Percentiles rank a stretch among this genome's conserved stretches.
phyloP scores from a whole-genome alignment of 1,140 invertebrate genomes.

The Vollenhovia emeryi region DNA sequence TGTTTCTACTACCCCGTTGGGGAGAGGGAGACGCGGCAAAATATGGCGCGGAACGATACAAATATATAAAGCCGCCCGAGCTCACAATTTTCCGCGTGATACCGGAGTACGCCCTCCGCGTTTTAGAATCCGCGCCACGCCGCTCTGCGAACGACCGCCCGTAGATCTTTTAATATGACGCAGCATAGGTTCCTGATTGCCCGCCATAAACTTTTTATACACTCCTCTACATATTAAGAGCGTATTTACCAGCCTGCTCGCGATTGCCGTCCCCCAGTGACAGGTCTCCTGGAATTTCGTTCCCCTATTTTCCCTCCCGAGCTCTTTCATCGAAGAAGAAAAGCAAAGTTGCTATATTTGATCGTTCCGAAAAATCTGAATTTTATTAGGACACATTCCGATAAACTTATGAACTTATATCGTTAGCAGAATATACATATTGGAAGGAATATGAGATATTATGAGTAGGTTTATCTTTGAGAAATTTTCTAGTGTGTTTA shows the following conservation, averaged over 20 bases:
- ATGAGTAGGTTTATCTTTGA: no score
- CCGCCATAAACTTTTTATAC: conserved; percentile 70
- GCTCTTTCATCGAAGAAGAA: not conserved
- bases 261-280: not conserved
- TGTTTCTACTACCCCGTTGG: not conserved
- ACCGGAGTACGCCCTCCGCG: not conserved
- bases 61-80: conserved; percentile 51
- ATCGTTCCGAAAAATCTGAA: not conserved
- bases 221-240: conserved; percentile 62
- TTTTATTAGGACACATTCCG: not conserved
- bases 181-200: conserved; percentile 71
- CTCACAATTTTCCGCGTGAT: conserved; percentile 59
- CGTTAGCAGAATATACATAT: no score
- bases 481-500: no score
- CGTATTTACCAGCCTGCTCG: conserved; percentile 54
- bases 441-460: no score
- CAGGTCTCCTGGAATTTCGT: not conserved
- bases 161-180: conserved; percentile 72
- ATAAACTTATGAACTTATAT: not conserved
- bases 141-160: conserved; percentile 49
- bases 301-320: not conserved
- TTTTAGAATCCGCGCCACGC: conserved; percentile 19
- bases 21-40: conserved; percentile 23
- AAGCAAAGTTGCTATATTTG: not conserved
- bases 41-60: conserved; percentile 48